Percentiles rank a stretch among this genome's conserved stretches.
These are phyloP conservation scores for Coccyzus lansbergi DNA, from an alignment of 2,797 vertebrate species.

Conservation along the genomic window DNA sequence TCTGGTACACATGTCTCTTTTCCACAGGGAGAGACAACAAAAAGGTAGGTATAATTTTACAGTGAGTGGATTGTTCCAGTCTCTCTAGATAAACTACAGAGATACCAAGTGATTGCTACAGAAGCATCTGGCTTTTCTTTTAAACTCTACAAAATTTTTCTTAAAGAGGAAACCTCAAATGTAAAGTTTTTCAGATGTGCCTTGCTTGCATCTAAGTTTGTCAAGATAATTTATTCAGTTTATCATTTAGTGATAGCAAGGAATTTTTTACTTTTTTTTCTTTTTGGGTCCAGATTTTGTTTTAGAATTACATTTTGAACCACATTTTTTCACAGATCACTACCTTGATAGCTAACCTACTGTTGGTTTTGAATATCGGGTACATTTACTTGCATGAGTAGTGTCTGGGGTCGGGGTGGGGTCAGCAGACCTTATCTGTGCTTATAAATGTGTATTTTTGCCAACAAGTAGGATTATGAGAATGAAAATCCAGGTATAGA, in stretches of 20 bases:
- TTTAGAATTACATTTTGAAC: not conserved
- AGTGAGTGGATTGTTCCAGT: not conserved
- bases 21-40: not conserved
- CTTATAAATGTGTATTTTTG: not conserved
- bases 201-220: not conserved
- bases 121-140: not conserved
- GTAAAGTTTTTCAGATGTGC: not conserved
- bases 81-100: not conserved
- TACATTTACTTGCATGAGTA: not conserved
- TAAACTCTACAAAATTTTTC: not conserved
- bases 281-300: not conserved
- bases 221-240: not conserved
- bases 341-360: not conserved
- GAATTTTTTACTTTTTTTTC: not conserved
- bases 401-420: not conserved
- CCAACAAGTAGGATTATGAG: not conserved
- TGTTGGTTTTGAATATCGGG: not conserved
- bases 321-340: rapidly evolving
- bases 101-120: not conserved
- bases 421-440: not conserved
- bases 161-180: not conserved
- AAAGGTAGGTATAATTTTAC: not conserved
- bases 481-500: not conserved
- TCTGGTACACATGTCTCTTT: not conserved
- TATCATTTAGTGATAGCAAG: not conserved